A percentile compares a stretch with the other conserved stretches of the same genome.
Evolutionary conservation across 2,113 vertebrate genomes (phyloP).

Genomic region (Menidia beryllina): DNA sequence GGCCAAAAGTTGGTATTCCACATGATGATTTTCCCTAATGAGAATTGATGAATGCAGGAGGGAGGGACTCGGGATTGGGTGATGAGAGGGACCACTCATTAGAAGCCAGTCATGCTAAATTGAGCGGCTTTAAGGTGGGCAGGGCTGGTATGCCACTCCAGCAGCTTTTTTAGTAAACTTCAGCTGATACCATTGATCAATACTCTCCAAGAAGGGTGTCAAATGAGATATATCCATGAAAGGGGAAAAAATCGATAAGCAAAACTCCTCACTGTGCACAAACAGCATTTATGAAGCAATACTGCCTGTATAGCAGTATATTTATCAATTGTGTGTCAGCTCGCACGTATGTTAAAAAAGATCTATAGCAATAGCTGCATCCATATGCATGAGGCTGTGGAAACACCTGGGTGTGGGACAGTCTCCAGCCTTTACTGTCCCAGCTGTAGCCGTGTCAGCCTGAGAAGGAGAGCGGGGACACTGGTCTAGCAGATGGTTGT

Average conservation of each 20-base stretch:
- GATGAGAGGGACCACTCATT: conserved; percentile 77
- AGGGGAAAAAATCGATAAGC: conserved; percentile 51
- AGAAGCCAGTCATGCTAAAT: conserved; percentile 74
- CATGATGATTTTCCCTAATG: conserved; percentile 84
- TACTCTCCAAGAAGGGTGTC: conserved; percentile 43
- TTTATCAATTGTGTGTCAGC: conserved; percentile 49
- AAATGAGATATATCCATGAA: conserved; percentile 58
- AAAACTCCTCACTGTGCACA: conserved; percentile 42
- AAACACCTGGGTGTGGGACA: conserved; percentile 64
- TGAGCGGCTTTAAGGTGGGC: conserved; percentile 69
- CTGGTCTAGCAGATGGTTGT: conserved; percentile 78
- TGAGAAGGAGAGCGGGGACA: conserved; percentile 43
- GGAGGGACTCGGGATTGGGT: conserved; percentile 69
- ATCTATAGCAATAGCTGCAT: conserved; percentile 59
- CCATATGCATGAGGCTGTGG: conserved; percentile 66
- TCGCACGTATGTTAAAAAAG: conserved; percentile 46
- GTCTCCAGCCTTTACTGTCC: conserved; percentile 39
- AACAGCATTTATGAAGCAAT: conserved; percentile 45
- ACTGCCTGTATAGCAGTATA: conserved; percentile 40
- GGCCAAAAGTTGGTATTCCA: conserved; percentile 83
- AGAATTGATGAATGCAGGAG: conserved; percentile 82
- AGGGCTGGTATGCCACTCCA: conserved; percentile 53
- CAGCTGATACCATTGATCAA: conserved; percentile 64
- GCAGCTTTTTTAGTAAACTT: conserved; percentile 66
- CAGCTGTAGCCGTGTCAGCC: conserved; percentile 56